Conservation (phyloP, 2,113 vertebrate species). For the Irena cyanogastra region DNA sequence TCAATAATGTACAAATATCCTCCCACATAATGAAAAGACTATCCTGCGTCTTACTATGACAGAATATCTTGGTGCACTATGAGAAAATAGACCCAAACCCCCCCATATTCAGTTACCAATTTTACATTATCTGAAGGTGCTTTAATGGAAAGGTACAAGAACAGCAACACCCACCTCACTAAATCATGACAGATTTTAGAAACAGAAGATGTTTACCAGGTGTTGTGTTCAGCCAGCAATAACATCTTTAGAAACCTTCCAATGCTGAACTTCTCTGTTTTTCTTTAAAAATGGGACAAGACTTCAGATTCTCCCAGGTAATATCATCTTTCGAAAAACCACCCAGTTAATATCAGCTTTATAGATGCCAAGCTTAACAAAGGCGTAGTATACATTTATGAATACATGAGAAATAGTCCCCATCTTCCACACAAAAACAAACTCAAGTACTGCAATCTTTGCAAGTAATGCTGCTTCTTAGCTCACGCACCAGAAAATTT, state of each 20-base stretch:
- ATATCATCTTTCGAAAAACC: neutral
- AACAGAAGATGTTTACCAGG: neutral
- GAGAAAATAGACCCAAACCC: neutral
- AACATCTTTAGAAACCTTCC: neutral
- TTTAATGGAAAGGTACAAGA: neutral
- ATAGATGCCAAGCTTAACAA: neutral
- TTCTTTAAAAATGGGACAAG: neutral
- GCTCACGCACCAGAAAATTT: neutral
- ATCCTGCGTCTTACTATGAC: neutral
- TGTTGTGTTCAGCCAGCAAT: neutral
- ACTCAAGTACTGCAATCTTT: neutral
- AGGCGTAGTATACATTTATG: neutral
- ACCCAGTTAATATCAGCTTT: neutral
- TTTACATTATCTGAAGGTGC: neutral
- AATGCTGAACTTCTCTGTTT: neutral
- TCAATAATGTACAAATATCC: rapidly evolving
- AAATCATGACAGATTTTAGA: neutral
- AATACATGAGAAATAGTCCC: neutral
- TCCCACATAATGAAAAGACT: neutral
- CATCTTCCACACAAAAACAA: neutral
- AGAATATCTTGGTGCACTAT: neutral
- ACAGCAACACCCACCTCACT: neutral
- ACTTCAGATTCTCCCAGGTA: neutral
- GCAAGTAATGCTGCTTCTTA: neutral
- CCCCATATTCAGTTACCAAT: neutral